Percentiles rank a stretch among this genome's conserved stretches.
Conservation (phyloP, 2,113 vertebrate genomes). For the Nibea coibor region DNA sequence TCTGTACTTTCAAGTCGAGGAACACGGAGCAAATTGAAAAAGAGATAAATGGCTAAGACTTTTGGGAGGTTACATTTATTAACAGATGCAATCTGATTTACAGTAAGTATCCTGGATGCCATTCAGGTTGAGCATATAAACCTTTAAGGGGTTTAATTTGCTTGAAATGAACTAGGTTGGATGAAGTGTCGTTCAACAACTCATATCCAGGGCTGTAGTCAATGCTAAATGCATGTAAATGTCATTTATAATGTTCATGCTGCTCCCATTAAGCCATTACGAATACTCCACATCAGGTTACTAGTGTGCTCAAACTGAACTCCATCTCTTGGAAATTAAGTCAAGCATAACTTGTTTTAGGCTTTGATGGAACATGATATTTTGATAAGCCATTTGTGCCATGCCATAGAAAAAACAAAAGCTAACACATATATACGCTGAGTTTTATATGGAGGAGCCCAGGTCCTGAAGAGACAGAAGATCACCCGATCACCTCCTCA, state of each 20-base stretch:
- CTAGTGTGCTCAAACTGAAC: background rate
- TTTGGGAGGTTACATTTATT: conserved; percentile 44
- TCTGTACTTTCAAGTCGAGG: conserved; percentile 35
- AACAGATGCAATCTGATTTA: conserved; percentile 45
- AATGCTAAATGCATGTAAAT: background rate
- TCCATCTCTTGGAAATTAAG: background rate
- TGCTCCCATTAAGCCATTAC: background rate
- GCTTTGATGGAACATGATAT: background rate
- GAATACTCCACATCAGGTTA: background rate
- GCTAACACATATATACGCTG: background rate
- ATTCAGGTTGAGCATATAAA: conserved; percentile 35
- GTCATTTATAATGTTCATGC: background rate
- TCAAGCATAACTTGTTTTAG: background rate
- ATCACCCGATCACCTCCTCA: too few species aligned
- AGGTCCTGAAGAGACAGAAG: too few species aligned
- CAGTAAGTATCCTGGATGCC: conserved; percentile 27
- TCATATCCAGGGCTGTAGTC: background rate
- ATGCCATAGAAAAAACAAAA: background rate
- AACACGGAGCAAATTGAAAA: conserved; percentile 62
- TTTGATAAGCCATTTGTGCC: background rate
- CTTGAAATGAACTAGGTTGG: conserved; percentile 15
- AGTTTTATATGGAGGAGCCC: too few species aligned
- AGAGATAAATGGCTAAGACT: conserved; percentile 53
- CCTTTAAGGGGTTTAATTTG: background rate
- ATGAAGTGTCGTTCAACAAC: background rate